Evolutionary conservation across 2,113 vertebrate genomes (phyloP).

Genomic region (Speoplatyrhinus poulsoni): DNA sequence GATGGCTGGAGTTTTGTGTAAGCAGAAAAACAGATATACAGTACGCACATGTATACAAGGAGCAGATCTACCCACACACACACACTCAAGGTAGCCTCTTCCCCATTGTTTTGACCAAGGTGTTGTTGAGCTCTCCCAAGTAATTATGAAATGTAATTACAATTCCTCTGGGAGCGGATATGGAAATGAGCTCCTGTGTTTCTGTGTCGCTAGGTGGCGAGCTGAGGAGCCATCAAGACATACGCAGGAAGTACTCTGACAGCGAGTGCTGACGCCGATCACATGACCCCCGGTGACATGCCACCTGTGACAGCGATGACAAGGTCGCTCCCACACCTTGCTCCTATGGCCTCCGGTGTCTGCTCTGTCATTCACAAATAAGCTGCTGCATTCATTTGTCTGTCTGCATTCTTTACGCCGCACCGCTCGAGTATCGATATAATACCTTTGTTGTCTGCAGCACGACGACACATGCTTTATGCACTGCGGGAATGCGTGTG

Average conservation of each 20-base stretch:
- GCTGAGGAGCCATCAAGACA: constrained; percentile 20
- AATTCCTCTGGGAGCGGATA: constrained; percentile 49
- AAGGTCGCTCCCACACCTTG: constrained; percentile 10
- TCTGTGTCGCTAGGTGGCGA: constrained; percentile 38
- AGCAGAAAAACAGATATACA: not conserved
- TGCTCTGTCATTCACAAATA: not conserved
- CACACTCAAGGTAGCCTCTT: constrained; percentile 55
- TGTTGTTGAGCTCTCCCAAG: constrained; percentile 60
- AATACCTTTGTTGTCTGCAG: too few relatives aligned
- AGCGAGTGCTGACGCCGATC: constrained; percentile 49
- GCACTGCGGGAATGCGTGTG: not conserved
- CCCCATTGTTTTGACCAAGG: constrained; percentile 37
- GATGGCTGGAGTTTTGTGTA: not conserved
- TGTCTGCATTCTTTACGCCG: too few relatives aligned
- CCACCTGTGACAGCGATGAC: constrained; percentile 44
- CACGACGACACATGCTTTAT: too few relatives aligned
- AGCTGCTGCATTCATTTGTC: not conserved
- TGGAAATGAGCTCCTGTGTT: constrained; percentile 58
- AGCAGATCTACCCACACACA: not conserved
- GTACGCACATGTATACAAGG: constrained; percentile 7
- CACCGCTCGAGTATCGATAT: too few relatives aligned
- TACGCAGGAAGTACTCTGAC: constrained; percentile 6
- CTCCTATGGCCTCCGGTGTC: not conserved
- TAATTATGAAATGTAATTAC: constrained; percentile 77
- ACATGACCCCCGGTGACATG: constrained; percentile 27